Base-by-base conservation (phyloP, 2,113 vertebrate genomes). In the Gila orcuttii region DNA sequence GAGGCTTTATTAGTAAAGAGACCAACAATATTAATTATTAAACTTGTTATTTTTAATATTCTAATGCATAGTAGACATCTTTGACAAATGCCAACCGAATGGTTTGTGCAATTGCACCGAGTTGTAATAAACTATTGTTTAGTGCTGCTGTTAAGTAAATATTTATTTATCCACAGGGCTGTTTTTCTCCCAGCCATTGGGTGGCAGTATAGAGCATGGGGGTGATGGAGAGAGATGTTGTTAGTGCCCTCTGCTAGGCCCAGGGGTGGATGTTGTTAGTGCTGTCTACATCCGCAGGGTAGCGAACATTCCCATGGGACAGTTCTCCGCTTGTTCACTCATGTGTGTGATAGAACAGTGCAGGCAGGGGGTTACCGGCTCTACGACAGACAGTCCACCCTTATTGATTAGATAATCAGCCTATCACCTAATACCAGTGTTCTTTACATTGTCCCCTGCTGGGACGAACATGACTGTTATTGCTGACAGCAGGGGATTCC, bases 361-460 rank as follows among this genome's bases (percentile, higher is more conserved):
- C 12, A 13, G 36, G 68, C 6, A 86, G 80, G 84, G 33, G 81
- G 85, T 89, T 83, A 82, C 73, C 68, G 75, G 80, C 25, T 59
- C 82, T 64, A 76, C 21, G 84, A 92, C 90, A 90, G 84, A 92
- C 90, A 90, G 79, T 91, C 71, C 52, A 86, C 88, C 90, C 74
- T 45, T 96, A 95, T 96, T 95, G 95, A 95, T 96, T 94, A 91
- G 93, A 94, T 95, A 95, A 96, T 94, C 91, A 91, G 83, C 91
- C 89, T 92, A 86, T 93, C 91, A 92, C 91, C 89, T 91, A 91
- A 93, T 91, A 90, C 90, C 86, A 75, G 87, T 91, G 87, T 90
- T 89, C 90, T 74, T 94, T 93, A 93, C 94, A 94, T 64, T 87
- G 39, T 86, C 93, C 92, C 93, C 94, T 57, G 91, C 93, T 91